Base-by-base conservation (phyloP, 30 jellyfish, hydroid and myxozoan species). In the Clytia hemisphaerica region DNA sequence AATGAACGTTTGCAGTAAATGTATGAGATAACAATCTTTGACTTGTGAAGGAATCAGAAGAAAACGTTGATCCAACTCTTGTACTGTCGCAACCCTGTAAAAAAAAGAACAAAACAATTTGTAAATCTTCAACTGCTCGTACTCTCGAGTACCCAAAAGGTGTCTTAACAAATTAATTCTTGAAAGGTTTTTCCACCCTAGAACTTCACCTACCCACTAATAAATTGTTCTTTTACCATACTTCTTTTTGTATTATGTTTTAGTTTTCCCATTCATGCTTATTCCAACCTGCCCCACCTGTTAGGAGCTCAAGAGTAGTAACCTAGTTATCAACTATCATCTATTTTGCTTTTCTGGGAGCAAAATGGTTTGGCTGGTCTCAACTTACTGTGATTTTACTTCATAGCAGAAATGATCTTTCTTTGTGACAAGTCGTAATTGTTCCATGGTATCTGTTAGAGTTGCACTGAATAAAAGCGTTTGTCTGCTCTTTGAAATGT, bases 381-480 rank as follows among this genome's bases (percentile, higher is more conserved):
- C 75, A 3, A 71, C 96, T 61, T 34, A 85, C 96, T 79, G 80
- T 44, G 96, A 78, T 51, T 85, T 48, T 18, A 78, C 85, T 59
- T 85, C 94, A 66, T 71, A 85, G 50, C 45, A 72, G 49, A 85
- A 85, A 5, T 85, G 92, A 29, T 45, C 25, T 37, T 70, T 78
- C 58, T 72, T 30, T 4, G 85, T 37, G 12, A 45, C 35, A 26
- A 57, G 76, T 49, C 57, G 51, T 50, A 87, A 68, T 18, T 67
- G 67, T 12, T 74, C 49, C 16, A 89, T 76, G 6, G 94, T 67
- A 4, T 76, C 94, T 6, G 95, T 55, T 60, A 81, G 40, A 0
- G 98, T 89, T 2, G 98, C 98, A 46, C 96, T 89, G 70, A 89
- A 89, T 35, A 83, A 91, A 16, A 89, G 58, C 18, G 95, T 89